Percentiles rank a stretch among this genome's conserved stretches.
Evolutionary conservation across 2,888 invertebrate species (phyloP).

Genomic region (Sisyra nigra): DNA sequence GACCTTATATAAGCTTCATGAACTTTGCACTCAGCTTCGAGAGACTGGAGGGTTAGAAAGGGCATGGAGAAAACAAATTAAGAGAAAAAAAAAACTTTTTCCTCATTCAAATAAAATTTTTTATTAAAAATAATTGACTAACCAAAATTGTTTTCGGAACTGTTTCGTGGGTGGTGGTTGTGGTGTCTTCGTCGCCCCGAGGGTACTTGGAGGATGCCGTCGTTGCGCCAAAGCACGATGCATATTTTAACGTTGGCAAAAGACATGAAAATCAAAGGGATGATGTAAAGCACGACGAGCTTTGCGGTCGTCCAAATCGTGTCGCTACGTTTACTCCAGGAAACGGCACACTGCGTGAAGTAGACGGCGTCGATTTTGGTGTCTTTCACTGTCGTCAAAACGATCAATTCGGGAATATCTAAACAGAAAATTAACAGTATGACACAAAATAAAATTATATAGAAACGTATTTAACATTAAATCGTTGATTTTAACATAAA

Average conservation of each 20-base stretch:
- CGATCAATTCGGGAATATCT: slow-evolving; percentile 67
- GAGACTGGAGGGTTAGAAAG: no score
- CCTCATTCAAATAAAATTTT: no score
- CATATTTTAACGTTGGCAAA: slow-evolving; percentile 75
- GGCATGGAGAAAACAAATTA: no score
- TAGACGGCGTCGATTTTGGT: slow-evolving; percentile 32
- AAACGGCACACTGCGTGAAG: slow-evolving; percentile 44
- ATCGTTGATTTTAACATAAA: no score
- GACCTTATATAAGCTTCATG: no score
- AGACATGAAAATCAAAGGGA: slow-evolving; percentile 69
- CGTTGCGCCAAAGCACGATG: slow-evolving; percentile 63
- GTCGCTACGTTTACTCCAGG: slow-evolving; percentile 54
- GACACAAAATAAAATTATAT: no score
- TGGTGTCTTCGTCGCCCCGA: slow-evolving; percentile 20
- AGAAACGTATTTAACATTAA: neutral
- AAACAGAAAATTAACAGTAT: no score
- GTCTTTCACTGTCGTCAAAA: slow-evolving; percentile 41
- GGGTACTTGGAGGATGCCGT: slow-evolving; percentile 51
- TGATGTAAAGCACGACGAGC: slow-evolving; percentile 56
- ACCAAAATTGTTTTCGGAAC: no score
- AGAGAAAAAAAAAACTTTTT: no score
- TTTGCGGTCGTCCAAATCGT: slow-evolving; percentile 53
- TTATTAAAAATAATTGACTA: neutral
- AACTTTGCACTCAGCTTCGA: no score
- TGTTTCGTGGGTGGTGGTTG: no score